Evolutionary conservation across 2,888 invertebrate species (phyloP), one percentile per base, ranked within the genome.

Genomic region (Eupithecia subumbrata): DNA sequence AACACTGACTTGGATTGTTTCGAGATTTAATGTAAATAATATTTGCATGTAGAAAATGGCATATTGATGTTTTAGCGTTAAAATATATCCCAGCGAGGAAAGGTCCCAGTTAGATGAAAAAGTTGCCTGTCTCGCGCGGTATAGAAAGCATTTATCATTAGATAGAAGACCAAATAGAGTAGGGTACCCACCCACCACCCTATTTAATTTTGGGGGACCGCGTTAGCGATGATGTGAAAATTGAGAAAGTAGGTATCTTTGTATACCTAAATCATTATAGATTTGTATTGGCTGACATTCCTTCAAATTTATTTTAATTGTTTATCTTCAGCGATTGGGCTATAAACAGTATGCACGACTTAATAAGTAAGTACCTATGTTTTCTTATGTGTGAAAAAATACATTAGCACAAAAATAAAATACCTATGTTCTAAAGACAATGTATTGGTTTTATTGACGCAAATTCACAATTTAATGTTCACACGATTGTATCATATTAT

Each of bases 1-100:
- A 82, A 81, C 81, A 76, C 40, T 64, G 43, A 66, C 34, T 48
- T 66, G 43, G 25, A 52, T 72, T 73, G 52, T 63, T 34, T 5
- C 34, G n/a, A 60, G 16, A 60, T 71, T 63, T 12, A 45, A 67
- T 86, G 86, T 87, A 86, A 83, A 86, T 86, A 85, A 63, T 69
- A 34, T 60, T 68, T 73, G 76, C 80, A 80, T 76, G 69, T 82
- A 82, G 80, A 68, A 78, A 74, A 73, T 79, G 79, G 72, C 60
- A 2, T 22, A 56, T 22, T 60, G 60, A 60, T 81, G 79, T 82
- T 83, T 82, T 80, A 80, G 80, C 80, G 80, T 72, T 79, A 78
- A 79, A 56, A 25, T 25, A 25, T 60, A 60, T 60, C 22, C 3
- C 60, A 25, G 60, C 25, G 60, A 25, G 22, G 5, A 60, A 60